These are phyloP conservation scores for Helogale parvula DNA, from an alignment of 2,113 vertebrate genomes.

Conservation along the genomic window DNA sequence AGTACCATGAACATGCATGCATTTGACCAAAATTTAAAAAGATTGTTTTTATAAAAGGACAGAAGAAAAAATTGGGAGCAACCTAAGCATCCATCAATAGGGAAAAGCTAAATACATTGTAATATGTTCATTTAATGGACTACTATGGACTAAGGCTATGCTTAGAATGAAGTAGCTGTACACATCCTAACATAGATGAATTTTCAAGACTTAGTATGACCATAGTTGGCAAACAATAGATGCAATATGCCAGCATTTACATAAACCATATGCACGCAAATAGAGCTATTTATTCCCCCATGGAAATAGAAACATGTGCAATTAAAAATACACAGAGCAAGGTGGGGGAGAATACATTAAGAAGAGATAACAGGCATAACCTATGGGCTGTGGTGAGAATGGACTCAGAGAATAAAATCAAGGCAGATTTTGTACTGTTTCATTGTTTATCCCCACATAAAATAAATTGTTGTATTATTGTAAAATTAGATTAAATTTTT, in stretches of 20 bases:
- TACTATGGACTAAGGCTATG: too few relatives aligned
- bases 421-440: not conserved
- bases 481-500: not conserved
- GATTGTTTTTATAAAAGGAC: not conserved
- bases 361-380: not conserved
- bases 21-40: not conserved
- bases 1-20: not conserved
- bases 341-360: not conserved
- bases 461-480: not conserved
- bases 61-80: not conserved
- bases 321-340: not conserved
- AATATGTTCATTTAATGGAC: not conserved
- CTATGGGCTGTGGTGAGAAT: not conserved
- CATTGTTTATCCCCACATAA: not conserved
- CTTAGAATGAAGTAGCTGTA: not conserved
- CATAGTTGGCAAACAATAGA: not conserved
- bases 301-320: not conserved
- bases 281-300: not conserved
- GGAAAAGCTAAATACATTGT: not conserved
- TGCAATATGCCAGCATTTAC: not conserved
- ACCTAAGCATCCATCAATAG: not conserved
- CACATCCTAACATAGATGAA: not conserved
- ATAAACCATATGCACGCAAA: not conserved
- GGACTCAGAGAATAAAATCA: not conserved
- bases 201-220: not conserved